phyloP scores from a whole-genome alignment of 2,797 vertebrate species.

The Fringilla coelebs region DNA sequence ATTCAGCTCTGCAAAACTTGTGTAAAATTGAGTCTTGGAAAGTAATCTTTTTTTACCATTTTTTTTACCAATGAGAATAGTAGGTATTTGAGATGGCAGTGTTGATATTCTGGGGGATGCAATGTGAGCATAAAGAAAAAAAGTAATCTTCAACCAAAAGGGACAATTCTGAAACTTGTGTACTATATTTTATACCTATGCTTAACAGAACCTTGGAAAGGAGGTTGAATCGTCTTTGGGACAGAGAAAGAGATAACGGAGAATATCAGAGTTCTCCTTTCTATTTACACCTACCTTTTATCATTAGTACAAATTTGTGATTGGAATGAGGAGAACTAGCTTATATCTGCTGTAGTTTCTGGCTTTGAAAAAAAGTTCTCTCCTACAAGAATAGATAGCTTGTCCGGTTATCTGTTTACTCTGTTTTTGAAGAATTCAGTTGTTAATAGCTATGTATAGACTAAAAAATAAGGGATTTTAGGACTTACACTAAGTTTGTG shows the following conservation, averaged over 20 bases:
- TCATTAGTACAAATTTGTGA: neutral
- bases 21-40: neutral
- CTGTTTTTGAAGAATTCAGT: neutral
- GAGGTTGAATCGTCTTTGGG: neutral
- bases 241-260: constrained; percentile 75
- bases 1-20: neutral
- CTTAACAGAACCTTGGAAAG: neutral
- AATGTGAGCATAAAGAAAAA: neutral
- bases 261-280: constrained; percentile 33
- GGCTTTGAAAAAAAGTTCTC: neutral
- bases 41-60: neutral
- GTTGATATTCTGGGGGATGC: neutral
- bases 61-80: neutral
- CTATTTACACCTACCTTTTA: neutral
- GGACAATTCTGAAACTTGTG: neutral
- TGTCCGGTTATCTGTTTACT: neutral
- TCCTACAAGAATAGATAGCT: neutral
- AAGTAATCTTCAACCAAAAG: neutral
- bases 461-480: neutral
- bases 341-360: neutral
- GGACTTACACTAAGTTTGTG: neutral
- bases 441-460: neutral
- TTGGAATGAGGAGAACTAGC: neutral
- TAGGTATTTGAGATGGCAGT: neutral
- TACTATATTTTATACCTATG: neutral